These are phyloP conservation scores for Celastrina argiolus DNA, from an alignment of 2,888 invertebrate species.

Conservation along the genomic window DNA sequence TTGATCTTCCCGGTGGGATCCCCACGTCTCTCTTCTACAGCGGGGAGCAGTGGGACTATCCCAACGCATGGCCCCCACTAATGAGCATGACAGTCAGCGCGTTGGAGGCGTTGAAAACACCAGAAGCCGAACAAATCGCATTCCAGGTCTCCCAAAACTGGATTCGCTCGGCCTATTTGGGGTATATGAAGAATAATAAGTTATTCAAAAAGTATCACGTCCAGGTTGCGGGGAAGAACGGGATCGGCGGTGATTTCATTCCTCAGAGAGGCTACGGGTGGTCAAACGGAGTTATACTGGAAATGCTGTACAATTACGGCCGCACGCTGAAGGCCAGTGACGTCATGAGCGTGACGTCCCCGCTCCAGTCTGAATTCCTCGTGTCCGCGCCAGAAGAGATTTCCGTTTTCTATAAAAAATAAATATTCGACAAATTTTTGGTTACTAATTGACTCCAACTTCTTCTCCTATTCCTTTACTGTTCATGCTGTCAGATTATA, in stretches of 20 bases:
- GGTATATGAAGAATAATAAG: slow-evolving; percentile 72
- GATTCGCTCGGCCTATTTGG: slow-evolving; percentile 82
- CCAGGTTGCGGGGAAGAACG: slow-evolving; percentile 80
- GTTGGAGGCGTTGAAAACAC: slow-evolving; percentile 78
- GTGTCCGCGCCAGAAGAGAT: neutral
- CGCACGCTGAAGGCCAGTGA: neutral
- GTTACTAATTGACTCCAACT: neutral
- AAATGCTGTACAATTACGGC: slow-evolving; percentile 80
- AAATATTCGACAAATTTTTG: neutral
- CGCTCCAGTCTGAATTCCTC: neutral
- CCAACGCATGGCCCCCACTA: slow-evolving; percentile 91
- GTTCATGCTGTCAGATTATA: too few species aligned
- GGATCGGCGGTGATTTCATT: slow-evolving; percentile 87
- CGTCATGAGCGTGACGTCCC: neutral
- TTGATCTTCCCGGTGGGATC: slow-evolving; percentile 81
- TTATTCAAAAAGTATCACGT: slow-evolving; percentile 87
- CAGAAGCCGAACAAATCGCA: slow-evolving; percentile 80
- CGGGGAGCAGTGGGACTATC: slow-evolving; percentile 88
- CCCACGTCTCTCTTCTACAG: slow-evolving; percentile 82
- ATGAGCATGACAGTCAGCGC: slow-evolving; percentile 86
- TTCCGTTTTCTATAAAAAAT: slow-evolving; percentile 1
- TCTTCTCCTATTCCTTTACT: too few species aligned
- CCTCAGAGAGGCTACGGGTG: slow-evolving; percentile 88
- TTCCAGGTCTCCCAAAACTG: slow-evolving; percentile 81
- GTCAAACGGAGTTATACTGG: slow-evolving; percentile 85